Evolutionary conservation across 2,888 invertebrate species (phyloP).

Genomic region (Mechanitis mazaeus): DNA sequence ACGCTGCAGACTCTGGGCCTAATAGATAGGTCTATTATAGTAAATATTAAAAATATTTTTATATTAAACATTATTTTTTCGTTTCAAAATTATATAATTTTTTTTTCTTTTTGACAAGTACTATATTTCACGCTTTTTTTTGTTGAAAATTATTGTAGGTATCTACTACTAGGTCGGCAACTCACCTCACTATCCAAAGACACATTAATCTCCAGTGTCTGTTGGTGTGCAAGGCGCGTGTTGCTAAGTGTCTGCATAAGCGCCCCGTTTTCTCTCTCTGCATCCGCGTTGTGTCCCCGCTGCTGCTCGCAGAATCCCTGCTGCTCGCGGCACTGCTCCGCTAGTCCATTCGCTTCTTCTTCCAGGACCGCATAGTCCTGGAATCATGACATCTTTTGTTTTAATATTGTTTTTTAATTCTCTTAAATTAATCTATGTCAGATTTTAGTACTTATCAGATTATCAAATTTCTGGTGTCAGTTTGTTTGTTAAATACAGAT

Average conservation of each 20-base stretch:
- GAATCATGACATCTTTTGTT: slow-evolving; percentile 10
- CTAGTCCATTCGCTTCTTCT: slow-evolving; percentile 59
- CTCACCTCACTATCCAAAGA: slow-evolving; percentile 62
- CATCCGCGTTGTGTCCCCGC: slow-evolving; percentile 74
- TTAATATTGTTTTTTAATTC: too few species aligned
- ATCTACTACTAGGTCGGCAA: too few species aligned
- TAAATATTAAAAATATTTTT: background rate
- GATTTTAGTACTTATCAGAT: too few species aligned
- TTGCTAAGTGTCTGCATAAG: slow-evolving; percentile 52
- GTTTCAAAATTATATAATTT: too few species aligned
- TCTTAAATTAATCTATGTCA: too few species aligned
- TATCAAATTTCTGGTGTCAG: too few species aligned
- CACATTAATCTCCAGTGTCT: slow-evolving; percentile 46
- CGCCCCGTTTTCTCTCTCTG: slow-evolving; percentile 52
- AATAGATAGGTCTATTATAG: slow-evolving; percentile 22
- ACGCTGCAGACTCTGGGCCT: slow-evolving; percentile 69
- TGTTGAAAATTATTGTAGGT: background rate
- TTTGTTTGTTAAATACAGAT: too few species aligned
- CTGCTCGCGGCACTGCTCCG: slow-evolving; percentile 76
- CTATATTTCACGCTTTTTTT: background rate
- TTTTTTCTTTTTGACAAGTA: too few species aligned
- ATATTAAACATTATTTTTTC: background rate
- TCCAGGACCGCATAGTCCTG: slow-evolving; percentile 74
- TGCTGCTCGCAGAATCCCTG: slow-evolving; percentile 78
- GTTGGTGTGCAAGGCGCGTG: slow-evolving; percentile 46